Conservation (phyloP, 2,888 invertebrate genomes). For the Agonopterix arenella region DNA sequence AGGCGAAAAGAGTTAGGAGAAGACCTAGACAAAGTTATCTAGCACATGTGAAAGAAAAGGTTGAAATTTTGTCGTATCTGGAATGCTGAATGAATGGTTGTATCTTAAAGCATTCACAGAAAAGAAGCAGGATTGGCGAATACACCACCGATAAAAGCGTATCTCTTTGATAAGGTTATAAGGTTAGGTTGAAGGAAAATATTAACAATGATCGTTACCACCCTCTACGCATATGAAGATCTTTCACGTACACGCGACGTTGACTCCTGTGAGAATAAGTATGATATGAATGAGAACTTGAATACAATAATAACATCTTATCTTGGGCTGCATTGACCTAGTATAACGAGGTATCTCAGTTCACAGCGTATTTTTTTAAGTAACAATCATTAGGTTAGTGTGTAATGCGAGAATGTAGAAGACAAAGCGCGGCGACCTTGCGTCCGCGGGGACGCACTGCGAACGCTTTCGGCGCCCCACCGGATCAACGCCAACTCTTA, state of each 20-base stretch:
- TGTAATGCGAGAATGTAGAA: slow-evolving; percentile 56
- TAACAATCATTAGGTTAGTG: slow-evolving; percentile 55
- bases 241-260: background rate
- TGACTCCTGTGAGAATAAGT: background rate
- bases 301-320: slow-evolving; percentile 33
- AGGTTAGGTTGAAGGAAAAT: too few species aligned
- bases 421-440: slow-evolving; percentile 66
- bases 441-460: slow-evolving; percentile 40
- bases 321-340: slow-evolving; percentile 47
- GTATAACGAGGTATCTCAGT: slow-evolving; percentile 41
- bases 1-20: too few species aligned
- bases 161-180: too few species aligned
- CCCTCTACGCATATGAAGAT: too few species aligned
- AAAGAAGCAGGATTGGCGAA: too few species aligned
- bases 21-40: too few species aligned
- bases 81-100: too few species aligned
- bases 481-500: slow-evolving; percentile 57
- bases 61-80: too few species aligned
- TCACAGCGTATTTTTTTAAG: slow-evolving; percentile 62
- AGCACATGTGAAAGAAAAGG: too few species aligned
- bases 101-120: too few species aligned
- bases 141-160: too few species aligned
- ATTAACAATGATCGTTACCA: too few species aligned
- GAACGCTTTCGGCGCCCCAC: slow-evolving; percentile 57
- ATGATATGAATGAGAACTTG: background rate